Conservation (phyloP, 2,797 vertebrate species). For the Coluber constrictor region DNA sequence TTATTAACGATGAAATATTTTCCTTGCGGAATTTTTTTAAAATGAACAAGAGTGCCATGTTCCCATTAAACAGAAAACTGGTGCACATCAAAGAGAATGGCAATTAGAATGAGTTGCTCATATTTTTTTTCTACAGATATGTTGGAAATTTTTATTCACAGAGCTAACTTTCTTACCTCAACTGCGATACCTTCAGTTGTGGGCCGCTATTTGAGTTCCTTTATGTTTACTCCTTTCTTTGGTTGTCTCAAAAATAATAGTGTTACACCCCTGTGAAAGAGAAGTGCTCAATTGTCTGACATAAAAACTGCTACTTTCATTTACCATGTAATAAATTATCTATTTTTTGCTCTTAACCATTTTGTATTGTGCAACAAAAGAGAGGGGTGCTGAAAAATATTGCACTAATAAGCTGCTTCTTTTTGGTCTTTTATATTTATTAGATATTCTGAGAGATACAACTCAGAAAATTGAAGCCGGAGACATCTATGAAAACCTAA, state of each 20-base stretch:
- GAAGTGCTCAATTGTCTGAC: slow-evolving; percentile 24
- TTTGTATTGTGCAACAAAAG: slow-evolving; percentile 28
- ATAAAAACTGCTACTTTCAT: neutral
- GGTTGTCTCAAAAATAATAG: slow-evolving; percentile 25
- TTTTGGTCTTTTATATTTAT: slow-evolving; percentile 5
- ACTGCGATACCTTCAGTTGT: slow-evolving; percentile 19
- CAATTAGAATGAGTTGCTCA: slow-evolving; percentile 19
- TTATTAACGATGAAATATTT: neutral
- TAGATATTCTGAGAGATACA: slow-evolving; percentile 20
- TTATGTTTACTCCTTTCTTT: neutral
- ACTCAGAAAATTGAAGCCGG: slow-evolving; percentile 12
- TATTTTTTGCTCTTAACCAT: slow-evolving; percentile 34
- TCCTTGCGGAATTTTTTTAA: neutral
- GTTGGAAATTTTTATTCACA: slow-evolving; percentile 20
- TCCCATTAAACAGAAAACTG: slow-evolving; percentile 11
- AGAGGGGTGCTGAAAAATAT: slow-evolving; percentile 9
- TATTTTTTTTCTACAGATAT: slow-evolving; percentile 19
- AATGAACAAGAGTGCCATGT: neutral
- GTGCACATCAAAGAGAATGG: slow-evolving; percentile 18
- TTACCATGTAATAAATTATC: slow-evolving; percentile 35
- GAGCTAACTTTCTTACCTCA: slow-evolving; percentile 36
- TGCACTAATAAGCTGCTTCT: slow-evolving; percentile 46
- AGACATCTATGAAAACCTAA: slow-evolving; percentile 5
- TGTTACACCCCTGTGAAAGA: slow-evolving; percentile 24
- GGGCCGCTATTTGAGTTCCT: slow-evolving; percentile 1